phyloP scores from a whole-genome alignment of 2,113 vertebrate species.

The Felis chaus region DNA sequence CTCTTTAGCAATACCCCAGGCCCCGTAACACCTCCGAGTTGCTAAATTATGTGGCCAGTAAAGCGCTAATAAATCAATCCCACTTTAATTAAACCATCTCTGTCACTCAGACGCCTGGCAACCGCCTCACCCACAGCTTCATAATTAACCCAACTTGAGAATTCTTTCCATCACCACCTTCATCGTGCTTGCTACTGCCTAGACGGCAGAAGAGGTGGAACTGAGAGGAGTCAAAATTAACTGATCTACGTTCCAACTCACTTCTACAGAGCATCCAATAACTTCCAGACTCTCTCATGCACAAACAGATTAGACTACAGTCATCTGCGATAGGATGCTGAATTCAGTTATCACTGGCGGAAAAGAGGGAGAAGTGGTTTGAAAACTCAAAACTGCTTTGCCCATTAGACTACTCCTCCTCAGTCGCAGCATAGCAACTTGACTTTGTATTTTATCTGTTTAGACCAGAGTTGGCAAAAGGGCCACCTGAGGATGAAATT shows the following conservation, averaged over 20 bases:
- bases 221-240: background rate
- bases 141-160: background rate
- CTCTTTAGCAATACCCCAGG: conserved; percentile 65
- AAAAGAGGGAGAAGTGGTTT: background rate
- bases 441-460: background rate
- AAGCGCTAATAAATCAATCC: conserved; percentile 73
- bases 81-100: conserved; percentile 60
- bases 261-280: background rate
- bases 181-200: background rate
- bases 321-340: background rate
- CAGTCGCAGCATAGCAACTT: no score
- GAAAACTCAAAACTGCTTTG: background rate
- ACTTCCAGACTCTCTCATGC: background rate
- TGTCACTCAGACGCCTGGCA: background rate
- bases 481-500: background rate
- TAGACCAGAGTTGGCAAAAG: background rate
- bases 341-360: background rate
- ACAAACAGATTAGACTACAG: background rate
- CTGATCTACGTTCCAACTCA: background rate
- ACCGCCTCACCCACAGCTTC: background rate
- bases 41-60: conserved; percentile 63
- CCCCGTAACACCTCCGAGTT: conserved; percentile 50
- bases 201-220: background rate
- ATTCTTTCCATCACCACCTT: background rate
- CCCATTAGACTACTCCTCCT: background rate